Evolutionary conservation across 2,797 vertebrate genomes (phyloP).

Genomic region (Brotogeris chrysoptera): DNA sequence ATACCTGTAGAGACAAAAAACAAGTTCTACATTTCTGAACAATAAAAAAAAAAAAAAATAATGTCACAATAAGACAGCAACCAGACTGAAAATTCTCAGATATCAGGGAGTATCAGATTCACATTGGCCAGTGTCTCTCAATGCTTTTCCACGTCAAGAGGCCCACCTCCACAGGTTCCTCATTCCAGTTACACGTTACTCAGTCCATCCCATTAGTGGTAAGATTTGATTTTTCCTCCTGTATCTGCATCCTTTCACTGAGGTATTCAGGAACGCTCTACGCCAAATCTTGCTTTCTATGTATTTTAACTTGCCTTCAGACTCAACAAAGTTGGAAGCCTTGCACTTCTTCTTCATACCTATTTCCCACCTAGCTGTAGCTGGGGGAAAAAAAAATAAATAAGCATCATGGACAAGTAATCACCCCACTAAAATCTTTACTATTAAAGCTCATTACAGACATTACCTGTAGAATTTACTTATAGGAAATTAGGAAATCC

Average conservation of each 20-base stretch:
- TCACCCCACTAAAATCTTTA: fast-evolving
- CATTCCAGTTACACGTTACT: not conserved
- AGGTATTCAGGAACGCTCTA: not conserved
- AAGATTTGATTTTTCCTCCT: not conserved
- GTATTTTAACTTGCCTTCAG: not conserved
- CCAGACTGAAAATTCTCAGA: not conserved
- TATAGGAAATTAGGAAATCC: not conserved
- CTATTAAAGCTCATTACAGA: not conserved
- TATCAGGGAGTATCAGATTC: not conserved
- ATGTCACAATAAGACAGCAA: not conserved
- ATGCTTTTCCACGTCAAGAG: not conserved
- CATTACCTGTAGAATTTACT: not conserved
- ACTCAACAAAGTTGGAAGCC: not conserved
- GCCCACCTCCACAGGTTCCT: not conserved
- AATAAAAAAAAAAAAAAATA: not conserved
- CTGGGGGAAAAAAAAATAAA: not conserved
- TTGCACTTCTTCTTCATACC: not conserved
- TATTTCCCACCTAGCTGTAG: not conserved
- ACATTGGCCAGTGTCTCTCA: not conserved
- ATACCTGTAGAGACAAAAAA: not conserved
- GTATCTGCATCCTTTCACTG: not conserved
- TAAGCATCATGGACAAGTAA: not conserved
- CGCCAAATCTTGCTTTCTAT: not conserved
- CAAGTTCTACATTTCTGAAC: not conserved
- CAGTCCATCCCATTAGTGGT: too few species aligned